Conservation (phyloP, 2,113 vertebrate species). For the Oryzias celebensis region DNA sequence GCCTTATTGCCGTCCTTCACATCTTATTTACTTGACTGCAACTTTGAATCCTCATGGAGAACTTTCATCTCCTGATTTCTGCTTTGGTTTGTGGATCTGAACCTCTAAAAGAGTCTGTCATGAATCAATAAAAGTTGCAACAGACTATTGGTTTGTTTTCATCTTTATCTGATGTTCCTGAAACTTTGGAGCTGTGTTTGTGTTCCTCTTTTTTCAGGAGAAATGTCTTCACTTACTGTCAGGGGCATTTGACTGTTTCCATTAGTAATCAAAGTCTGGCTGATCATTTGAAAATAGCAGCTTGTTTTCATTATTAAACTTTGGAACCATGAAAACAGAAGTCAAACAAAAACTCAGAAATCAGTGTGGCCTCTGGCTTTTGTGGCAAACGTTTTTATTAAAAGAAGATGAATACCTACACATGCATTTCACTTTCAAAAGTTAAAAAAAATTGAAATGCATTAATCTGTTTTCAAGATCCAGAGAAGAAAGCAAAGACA, state of each 20-base stretch:
- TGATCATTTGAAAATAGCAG: slow-evolving; percentile 8
- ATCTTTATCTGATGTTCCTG: slow-evolving; percentile 25
- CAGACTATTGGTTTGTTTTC: slow-evolving; percentile 32
- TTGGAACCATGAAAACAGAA: slow-evolving; percentile 39
- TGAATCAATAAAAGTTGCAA: not conserved
- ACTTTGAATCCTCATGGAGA: too few relatives aligned
- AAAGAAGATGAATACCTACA: slow-evolving; percentile 26
- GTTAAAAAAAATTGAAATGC: not conserved
- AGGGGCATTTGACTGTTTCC: not conserved
- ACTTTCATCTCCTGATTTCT: too few relatives aligned
- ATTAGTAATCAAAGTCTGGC: slow-evolving; percentile 1
- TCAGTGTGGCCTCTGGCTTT: slow-evolving; percentile 8
- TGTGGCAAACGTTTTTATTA: slow-evolving; percentile 10
- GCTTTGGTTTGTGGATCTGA: slow-evolving; percentile 4
- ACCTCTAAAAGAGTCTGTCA: slow-evolving; percentile 4
- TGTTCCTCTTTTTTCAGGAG: not conserved
- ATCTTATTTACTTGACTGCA: too few relatives aligned
- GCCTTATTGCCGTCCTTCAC: too few relatives aligned
- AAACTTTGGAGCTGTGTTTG: not conserved
- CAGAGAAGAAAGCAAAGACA: too few relatives aligned
- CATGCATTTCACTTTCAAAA: slow-evolving; percentile 23
- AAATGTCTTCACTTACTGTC: not conserved
- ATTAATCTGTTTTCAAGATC: too few relatives aligned
- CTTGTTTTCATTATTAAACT: slow-evolving; percentile 20
- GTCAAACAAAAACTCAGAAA: slow-evolving; percentile 22